These are phyloP conservation scores for Nemotelus nigrinus DNA, from an alignment of 2,888 invertebrate genomes.

Conservation along the genomic window DNA sequence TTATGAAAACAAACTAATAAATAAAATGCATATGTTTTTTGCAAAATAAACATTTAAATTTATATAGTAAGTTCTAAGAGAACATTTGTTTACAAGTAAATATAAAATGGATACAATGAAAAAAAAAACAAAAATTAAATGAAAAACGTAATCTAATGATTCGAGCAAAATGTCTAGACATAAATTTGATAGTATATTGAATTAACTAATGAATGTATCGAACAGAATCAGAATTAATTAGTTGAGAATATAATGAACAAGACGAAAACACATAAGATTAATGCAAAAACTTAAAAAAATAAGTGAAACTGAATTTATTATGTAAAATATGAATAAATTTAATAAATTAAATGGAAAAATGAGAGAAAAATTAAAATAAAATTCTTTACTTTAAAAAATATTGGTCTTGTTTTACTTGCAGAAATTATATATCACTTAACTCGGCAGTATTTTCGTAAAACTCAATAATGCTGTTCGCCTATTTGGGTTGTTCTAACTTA, in stretches of 20 bases:
- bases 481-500: background rate
- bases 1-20: background rate
- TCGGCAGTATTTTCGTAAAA: too few relatives aligned
- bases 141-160: conserved; percentile 10
- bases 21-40: conserved; percentile 11
- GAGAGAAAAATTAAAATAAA: conserved; percentile 14
- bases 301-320: conserved; percentile 25
- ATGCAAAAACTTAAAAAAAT: conserved; percentile 3
- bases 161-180: conserved; percentile 20
- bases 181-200: conserved; percentile 19
- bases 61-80: conserved; percentile 10
- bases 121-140: conserved; percentile 2
- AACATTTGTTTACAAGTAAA: conserved; percentile 11
- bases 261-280: conserved; percentile 18
- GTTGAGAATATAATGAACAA: conserved; percentile 17
- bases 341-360: conserved; percentile 21
- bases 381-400: conserved; percentile 30
- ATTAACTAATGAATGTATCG: conserved; percentile 30
- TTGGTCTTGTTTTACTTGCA: background rate
- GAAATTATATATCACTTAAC: too few relatives aligned
- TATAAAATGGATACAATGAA: background rate
- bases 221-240: conserved; percentile 18
- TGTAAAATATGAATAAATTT: conserved; percentile 31
- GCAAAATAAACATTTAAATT: conserved; percentile 27
- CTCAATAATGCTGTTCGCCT: background rate